Percentiles rank a stretch among this genome's conserved stretches.
These are phyloP conservation scores for Caenorhabditis parvicauda DNA, from an alignment of 2,888 invertebrate genomes.

Conservation along the genomic window DNA sequence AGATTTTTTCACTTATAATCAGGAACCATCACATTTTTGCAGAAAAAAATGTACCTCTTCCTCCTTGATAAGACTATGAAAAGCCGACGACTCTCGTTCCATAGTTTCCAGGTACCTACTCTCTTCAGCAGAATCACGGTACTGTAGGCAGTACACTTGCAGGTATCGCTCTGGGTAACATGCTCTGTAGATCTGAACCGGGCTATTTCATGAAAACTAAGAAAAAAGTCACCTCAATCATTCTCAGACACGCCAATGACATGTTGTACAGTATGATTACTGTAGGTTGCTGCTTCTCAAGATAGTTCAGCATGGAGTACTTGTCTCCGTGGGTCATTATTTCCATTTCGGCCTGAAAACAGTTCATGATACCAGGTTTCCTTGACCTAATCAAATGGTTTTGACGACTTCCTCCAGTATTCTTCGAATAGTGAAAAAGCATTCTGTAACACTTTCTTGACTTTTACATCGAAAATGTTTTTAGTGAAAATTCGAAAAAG, in stretches of 20 bases:
- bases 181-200: constrained; percentile 71
- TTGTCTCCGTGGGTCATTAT: constrained; percentile 62
- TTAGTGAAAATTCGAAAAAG: too few species aligned
- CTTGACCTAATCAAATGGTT: too few species aligned
- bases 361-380: too few species aligned
- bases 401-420: too few species aligned
- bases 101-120: constrained; percentile 72
- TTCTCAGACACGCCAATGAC: constrained; percentile 82
- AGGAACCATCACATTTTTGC: too few species aligned
- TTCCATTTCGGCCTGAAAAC: too few species aligned
- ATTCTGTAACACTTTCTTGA: too few species aligned
- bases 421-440: too few species aligned
- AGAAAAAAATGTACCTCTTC: constrained; percentile 80
- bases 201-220: not conserved
- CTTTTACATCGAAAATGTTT: too few species aligned
- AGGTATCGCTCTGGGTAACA: constrained; percentile 59
- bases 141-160: constrained; percentile 83
- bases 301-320: constrained; percentile 67
- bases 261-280: constrained; percentile 86
- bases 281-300: constrained; percentile 69
- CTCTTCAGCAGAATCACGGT: constrained; percentile 90
- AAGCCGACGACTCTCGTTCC: constrained; percentile 87
- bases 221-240: constrained; percentile 77
- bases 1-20: too few species aligned
- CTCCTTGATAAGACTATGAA: constrained; percentile 84